A percentile compares a stretch with the other conserved stretches of the same genome.
These are phyloP conservation scores for Tetropium fuscum DNA, from an alignment of 2,888 invertebrate species.

Conservation along the genomic window DNA sequence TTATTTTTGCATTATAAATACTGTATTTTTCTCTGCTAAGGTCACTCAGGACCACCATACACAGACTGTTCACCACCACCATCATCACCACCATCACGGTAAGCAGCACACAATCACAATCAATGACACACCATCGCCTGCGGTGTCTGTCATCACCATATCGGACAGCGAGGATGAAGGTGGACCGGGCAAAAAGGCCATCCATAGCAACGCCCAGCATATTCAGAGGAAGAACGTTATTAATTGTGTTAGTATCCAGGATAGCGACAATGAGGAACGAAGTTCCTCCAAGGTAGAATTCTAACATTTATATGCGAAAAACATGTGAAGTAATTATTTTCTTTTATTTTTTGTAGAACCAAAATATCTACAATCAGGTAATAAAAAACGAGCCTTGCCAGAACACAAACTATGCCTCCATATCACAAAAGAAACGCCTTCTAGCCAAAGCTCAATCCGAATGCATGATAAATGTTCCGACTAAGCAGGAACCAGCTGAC, in stretches of 20 bases:
- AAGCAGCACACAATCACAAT: slow-evolving; percentile 93
- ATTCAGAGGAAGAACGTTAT: slow-evolving; percentile 76
- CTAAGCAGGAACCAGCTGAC: slow-evolving; percentile 72
- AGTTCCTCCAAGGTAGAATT: slow-evolving; percentile 65
- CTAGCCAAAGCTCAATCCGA: slow-evolving; percentile 89
- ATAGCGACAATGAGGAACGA: slow-evolving; percentile 78
- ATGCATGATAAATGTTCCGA: slow-evolving; percentile 72
- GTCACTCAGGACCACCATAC: slow-evolving; percentile 52
- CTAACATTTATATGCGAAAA: background rate
- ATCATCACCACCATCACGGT: slow-evolving; percentile 62
- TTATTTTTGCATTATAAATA: too few relatives aligned
- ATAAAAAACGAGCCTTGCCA: slow-evolving; percentile 71
- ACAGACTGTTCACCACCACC: slow-evolving; percentile 51
- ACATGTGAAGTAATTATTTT: background rate
- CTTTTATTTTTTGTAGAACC: slow-evolving; percentile 4
- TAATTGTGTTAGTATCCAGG: slow-evolving; percentile 83
- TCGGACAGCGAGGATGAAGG: slow-evolving; percentile 95
- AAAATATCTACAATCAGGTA: slow-evolving; percentile 50
- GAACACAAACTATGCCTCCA: slow-evolving; percentile 68
- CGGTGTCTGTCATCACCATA: slow-evolving; percentile 95
- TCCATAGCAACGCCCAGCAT: slow-evolving; percentile 42
- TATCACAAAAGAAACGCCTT: slow-evolving; percentile 90
- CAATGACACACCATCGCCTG: slow-evolving; percentile 94
- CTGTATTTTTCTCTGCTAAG: too few relatives aligned
- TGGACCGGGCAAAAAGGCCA: slow-evolving; percentile 62